phyloP scores from a whole-genome alignment of 1,140 invertebrate species.

The Drosophila subpulchrella region DNA sequence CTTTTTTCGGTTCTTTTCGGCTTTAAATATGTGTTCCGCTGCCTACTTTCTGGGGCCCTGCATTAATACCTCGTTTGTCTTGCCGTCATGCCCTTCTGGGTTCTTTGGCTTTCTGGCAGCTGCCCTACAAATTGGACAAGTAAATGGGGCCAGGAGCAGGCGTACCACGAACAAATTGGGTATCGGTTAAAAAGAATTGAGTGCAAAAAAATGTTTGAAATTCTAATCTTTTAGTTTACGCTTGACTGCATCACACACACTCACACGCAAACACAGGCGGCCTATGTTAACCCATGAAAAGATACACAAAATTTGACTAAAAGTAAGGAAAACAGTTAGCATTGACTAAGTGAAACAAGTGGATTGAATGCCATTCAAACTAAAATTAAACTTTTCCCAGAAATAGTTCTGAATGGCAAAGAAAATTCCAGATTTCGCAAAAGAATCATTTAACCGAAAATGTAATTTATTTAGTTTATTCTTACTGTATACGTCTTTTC shows the following conservation, averaged over 20 bases:
- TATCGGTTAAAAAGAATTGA: slow-evolving; percentile 46
- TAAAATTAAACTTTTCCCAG: not conserved
- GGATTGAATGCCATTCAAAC: not conserved
- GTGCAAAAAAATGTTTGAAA: slow-evolving; percentile 69
- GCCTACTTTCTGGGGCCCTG: slow-evolving; percentile 29
- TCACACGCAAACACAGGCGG: not conserved
- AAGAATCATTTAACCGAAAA: not conserved
- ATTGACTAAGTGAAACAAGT: slow-evolving; percentile 16
- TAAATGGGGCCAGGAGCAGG: slow-evolving; percentile 12
- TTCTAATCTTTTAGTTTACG: slow-evolving; percentile 77
- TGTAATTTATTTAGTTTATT: not conserved
- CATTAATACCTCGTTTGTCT: slow-evolving; percentile 49
- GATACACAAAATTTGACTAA: slow-evolving; percentile 23
- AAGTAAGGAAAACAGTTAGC: slow-evolving; percentile 31
- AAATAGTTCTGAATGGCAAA: not conserved
- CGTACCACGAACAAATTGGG: slow-evolving; percentile 37
- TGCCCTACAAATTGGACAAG: slow-evolving; percentile 73
- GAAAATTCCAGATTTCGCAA: not conserved
- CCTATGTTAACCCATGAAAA: slow-evolving; percentile 39
- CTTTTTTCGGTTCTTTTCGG: not conserved
- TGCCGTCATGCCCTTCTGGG: slow-evolving; percentile 26
- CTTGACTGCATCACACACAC: slow-evolving; percentile 58
- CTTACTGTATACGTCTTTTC: slow-evolving; percentile 1
- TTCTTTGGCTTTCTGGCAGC: slow-evolving; percentile 49
- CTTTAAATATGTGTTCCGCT: slow-evolving; percentile 56